Conservation (phyloP, 2,888 invertebrate species). For the Diloba caeruleocephala region DNA sequence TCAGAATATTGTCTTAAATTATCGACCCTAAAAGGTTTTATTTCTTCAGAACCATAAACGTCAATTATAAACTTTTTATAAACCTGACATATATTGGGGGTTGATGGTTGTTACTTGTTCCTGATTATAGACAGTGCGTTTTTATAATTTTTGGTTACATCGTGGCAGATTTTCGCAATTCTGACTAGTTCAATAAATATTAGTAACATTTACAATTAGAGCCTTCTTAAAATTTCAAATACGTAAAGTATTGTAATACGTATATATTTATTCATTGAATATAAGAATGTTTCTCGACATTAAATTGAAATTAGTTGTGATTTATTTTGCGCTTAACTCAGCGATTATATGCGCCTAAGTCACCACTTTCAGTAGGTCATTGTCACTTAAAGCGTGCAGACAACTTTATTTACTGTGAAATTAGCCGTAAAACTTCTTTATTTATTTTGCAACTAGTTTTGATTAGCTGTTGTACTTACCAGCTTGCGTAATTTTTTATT, state of each 20-base stretch:
- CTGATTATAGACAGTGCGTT: neutral
- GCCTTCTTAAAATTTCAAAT: neutral
- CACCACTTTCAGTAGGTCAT: slow-evolving; percentile 78
- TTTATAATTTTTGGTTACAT: too few relatives aligned
- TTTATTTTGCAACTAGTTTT: slow-evolving; percentile 77
- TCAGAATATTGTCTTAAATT: too few relatives aligned
- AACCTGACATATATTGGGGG: too few relatives aligned
- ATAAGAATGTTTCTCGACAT: slow-evolving; percentile 12
- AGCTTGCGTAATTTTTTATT: slow-evolving; percentile 76
- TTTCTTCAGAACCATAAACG: neutral
- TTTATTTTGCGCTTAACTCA: slow-evolving; percentile 31
- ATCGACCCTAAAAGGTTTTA: too few relatives aligned
- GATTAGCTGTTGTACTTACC: too few relatives aligned
- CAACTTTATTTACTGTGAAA: slow-evolving; percentile 80
- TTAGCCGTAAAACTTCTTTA: slow-evolving; percentile 78
- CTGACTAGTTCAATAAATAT: too few relatives aligned
- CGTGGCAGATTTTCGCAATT: too few relatives aligned
- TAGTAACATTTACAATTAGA: too few relatives aligned
- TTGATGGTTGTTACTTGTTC: neutral
- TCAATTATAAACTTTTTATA: too few relatives aligned
- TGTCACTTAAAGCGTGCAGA: slow-evolving; percentile 78
- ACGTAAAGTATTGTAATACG: too few relatives aligned
- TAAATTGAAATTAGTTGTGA: slow-evolving; percentile 16
- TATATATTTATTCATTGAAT: too few relatives aligned
- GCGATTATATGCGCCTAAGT: slow-evolving; percentile 54